Evolutionary conservation across 2,113 vertebrate genomes (phyloP).

Genomic region (Microcebus murinus): DNA sequence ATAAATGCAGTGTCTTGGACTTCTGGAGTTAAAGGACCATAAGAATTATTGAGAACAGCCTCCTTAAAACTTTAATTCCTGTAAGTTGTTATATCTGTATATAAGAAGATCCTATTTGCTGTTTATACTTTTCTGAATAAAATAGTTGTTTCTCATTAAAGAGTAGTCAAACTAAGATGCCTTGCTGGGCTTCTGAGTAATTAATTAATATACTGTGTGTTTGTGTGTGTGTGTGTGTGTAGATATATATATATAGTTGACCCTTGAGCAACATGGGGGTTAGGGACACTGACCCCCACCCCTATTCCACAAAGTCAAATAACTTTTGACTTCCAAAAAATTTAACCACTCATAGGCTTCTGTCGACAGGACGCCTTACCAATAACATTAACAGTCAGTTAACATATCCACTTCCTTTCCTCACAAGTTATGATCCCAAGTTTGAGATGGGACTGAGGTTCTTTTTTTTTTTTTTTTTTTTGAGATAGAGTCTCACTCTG

Average conservation of each 20-base stretch:
- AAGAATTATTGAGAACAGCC: background rate
- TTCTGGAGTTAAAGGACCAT: background rate
- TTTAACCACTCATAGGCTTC: background rate
- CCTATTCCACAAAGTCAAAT: background rate
- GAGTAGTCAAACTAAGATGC: background rate
- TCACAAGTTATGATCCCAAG: background rate
- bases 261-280: background rate
- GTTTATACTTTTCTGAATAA: slow-evolving; percentile 41
- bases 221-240: background rate
- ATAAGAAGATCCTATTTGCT: background rate
- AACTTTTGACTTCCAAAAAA: background rate
- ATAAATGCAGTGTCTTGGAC: background rate
- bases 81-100: background rate
- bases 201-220: background rate
- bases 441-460: background rate
- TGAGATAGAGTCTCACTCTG: too few relatives aligned
- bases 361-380: background rate
- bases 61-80: background rate
- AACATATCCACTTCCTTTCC: background rate
- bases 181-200: background rate
- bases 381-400: background rate
- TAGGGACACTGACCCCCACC: background rate
- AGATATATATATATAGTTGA: background rate
- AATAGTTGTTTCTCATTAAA: slow-evolving; percentile 50
- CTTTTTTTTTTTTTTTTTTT: background rate